Percentiles rank a stretch among this genome's conserved stretches.
Conservation (phyloP, 2,113 vertebrate species). For the Serilophus lunatus region DNA sequence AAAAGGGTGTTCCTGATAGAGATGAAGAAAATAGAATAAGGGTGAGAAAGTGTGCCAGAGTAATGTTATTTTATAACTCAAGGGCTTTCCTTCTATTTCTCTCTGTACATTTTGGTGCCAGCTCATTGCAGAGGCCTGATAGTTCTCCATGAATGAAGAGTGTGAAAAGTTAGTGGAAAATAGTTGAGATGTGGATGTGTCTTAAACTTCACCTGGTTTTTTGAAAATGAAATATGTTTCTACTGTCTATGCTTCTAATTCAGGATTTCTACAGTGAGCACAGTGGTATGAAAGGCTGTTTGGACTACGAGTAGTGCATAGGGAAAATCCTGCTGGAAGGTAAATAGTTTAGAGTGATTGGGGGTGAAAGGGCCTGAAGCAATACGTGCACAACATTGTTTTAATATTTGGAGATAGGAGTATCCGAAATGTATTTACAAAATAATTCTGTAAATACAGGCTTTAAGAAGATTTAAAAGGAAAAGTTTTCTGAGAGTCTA, state of each 20-base stretch:
- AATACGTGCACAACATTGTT: fast-evolving
- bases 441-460: not conserved
- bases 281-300: not conserved
- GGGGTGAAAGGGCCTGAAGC: not conserved
- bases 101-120: not conserved
- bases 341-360: not conserved
- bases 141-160: not conserved
- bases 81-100: not conserved
- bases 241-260: not conserved
- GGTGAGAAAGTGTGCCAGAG: not conserved
- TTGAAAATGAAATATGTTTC: not conserved
- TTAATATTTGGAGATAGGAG: not conserved
- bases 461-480: not conserved
- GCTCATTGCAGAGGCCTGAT: not conserved
- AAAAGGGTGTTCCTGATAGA: not conserved
- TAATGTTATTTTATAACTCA: not conserved
- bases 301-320: not conserved
- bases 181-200: not conserved
- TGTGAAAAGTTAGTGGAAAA: not conserved
- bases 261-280: not conserved
- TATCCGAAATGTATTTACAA: not conserved
- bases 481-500: not conserved
- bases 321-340: not conserved
- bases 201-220: not conserved
- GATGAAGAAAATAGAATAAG: not conserved